These are phyloP conservation scores for Epistrophe grossulariae DNA, from an alignment of 2,888 invertebrate species.

Conservation along the genomic window DNA sequence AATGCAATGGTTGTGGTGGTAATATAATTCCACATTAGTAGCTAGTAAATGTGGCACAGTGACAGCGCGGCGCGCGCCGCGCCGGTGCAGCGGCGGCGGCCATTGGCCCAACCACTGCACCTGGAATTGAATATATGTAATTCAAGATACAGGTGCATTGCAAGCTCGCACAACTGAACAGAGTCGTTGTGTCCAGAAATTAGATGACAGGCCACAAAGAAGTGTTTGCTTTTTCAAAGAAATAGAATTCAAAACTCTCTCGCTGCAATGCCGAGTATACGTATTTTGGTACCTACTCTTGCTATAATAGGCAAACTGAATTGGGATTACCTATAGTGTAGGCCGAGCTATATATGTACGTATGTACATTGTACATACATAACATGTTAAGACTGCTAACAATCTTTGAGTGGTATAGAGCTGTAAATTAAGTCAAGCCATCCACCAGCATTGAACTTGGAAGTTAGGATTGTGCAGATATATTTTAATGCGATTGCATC, in stretches of 20 bases:
- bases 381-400: conserved; percentile 42
- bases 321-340: conserved; percentile 51
- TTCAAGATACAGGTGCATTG: conserved; percentile 52
- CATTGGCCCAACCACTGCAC: conserved; percentile 44
- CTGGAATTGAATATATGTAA: conserved; percentile 56
- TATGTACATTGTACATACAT: too few species aligned
- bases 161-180: conserved; percentile 39
- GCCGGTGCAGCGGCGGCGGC: too few species aligned
- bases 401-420: conserved; percentile 39
- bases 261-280: neutral
- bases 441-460: conserved; percentile 64
- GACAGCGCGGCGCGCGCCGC: neutral
- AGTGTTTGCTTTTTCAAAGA: conserved; percentile 3
- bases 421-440: conserved; percentile 67
- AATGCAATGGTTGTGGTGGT: conserved; percentile 29
- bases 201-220: conserved; percentile 45
- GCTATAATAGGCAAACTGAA: conserved; percentile 18
- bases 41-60: conserved; percentile 11
- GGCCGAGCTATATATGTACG: conserved; percentile 50
- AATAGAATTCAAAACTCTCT: conserved; percentile 39
- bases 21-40: conserved; percentile 69
- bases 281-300: conserved; percentile 22
- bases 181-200: conserved; percentile 37
- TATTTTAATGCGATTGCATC: conserved; percentile 67
- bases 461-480: conserved; percentile 46